phyloP scores from a whole-genome alignment of 2,888 invertebrate genomes.

The Germaria angustata region DNA sequence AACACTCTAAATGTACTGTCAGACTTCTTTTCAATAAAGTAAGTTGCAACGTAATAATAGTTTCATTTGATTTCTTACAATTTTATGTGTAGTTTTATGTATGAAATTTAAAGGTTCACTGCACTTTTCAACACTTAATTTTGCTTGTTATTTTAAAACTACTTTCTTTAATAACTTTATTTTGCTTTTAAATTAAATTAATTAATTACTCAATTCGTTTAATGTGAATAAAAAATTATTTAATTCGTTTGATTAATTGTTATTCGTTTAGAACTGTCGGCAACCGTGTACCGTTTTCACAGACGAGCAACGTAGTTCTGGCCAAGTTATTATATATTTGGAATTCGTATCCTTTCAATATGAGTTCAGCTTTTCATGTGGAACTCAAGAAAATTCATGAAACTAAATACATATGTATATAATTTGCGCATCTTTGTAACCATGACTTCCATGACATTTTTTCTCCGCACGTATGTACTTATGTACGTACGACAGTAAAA shows the following conservation, averaged over 20 bases:
- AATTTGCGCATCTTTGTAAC: constrained; percentile 55
- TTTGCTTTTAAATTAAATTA: constrained; percentile 18
- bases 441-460: constrained; percentile 23
- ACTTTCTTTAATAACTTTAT: background rate
- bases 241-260: constrained; percentile 44
- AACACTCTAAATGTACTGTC: background rate
- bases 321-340: constrained; percentile 38
- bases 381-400: constrained; percentile 54
- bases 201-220: constrained; percentile 1
- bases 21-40: background rate
- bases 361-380: constrained; percentile 50
- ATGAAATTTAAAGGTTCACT: constrained; percentile 7
- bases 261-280: constrained; percentile 55
- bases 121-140: constrained; percentile 35
- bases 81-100: background rate
- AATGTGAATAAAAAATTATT: constrained; percentile 38
- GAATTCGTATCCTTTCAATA: constrained; percentile 53
- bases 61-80: background rate
- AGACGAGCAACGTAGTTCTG: constrained; percentile 66
- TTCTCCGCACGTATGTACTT: too few relatives aligned
- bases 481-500: too few relatives aligned
- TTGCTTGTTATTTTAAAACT: background rate
- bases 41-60: background rate
- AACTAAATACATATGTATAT: constrained; percentile 29
- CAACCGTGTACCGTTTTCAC: constrained; percentile 61